Evolutionary conservation across 2,113 vertebrate genomes (phyloP).

Genomic region (Brienomyrus brachyistius): DNA sequence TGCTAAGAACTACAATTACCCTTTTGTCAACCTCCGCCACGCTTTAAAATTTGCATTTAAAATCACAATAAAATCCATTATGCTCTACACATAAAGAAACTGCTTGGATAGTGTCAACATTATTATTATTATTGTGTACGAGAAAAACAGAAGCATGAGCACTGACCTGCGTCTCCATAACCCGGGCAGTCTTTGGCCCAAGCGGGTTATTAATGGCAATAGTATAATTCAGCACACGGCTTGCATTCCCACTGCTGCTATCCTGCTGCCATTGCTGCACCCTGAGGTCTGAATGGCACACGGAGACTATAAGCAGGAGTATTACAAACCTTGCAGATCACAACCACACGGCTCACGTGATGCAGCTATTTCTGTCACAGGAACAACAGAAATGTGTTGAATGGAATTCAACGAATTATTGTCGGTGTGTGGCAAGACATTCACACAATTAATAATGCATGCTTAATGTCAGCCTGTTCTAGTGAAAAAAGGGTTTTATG

Average conservation of each 20-base stretch:
- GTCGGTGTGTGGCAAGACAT: not conserved
- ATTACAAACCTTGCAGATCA: not conserved
- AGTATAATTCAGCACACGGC: slow-evolving; percentile 76
- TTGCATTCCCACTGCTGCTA: slow-evolving; percentile 66
- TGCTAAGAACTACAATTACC: not conserved
- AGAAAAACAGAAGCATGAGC: not conserved
- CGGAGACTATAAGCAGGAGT: not conserved
- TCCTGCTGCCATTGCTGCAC: slow-evolving; percentile 77
- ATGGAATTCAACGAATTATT: not conserved
- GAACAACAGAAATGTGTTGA: not conserved
- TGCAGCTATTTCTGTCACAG: not conserved
- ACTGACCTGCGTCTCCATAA: slow-evolving; percentile 81
- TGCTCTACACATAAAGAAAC: not conserved
- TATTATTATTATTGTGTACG: not conserved
- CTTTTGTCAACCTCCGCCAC: not conserved
- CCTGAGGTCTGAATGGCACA: slow-evolving; percentile 58
- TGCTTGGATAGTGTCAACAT: not conserved
- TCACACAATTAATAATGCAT: not conserved
- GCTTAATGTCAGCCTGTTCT: not conserved
- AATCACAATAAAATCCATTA: not conserved
- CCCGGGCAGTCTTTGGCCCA: slow-evolving; percentile 78
- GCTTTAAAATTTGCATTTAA: not conserved
- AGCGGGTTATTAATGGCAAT: slow-evolving; percentile 84
- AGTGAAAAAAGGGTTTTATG: not conserved
- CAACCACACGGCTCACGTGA: not conserved